Conservation (phyloP, 2,113 vertebrate genomes). For the Malurus cyaneus region DNA sequence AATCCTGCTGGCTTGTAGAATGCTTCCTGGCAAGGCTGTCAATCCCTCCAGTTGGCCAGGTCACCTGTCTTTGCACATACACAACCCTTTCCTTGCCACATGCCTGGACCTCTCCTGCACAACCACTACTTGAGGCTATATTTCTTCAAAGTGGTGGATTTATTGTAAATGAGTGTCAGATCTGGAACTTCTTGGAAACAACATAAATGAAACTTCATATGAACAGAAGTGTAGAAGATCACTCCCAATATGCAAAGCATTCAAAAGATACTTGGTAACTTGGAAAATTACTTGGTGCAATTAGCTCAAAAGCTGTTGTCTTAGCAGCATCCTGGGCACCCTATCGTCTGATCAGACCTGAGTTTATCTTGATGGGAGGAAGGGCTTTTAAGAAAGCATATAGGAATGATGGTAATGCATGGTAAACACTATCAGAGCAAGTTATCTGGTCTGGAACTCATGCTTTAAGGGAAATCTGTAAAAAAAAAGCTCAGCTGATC, state of each 20-base stretch:
- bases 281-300: not conserved
- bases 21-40: not conserved
- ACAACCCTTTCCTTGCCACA: rapidly evolving
- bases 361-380: not conserved
- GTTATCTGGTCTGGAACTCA: not conserved
- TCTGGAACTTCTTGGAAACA: not conserved
- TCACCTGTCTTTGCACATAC: not conserved
- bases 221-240: not conserved
- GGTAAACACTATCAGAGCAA: not conserved
- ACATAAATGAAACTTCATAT: not conserved
- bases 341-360: not conserved
- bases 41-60: not conserved
- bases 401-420: not conserved
- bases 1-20: not conserved
- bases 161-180: not conserved
- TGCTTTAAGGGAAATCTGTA: not conserved
- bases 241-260: not conserved
- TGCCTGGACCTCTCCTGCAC: not conserved
- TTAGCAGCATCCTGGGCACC: not conserved
- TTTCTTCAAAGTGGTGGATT: not conserved
- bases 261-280: not conserved
- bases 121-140: not conserved
- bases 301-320: not conserved
- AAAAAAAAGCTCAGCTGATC: not conserved
- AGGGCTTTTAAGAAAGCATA: not conserved